These are phyloP conservation scores for Microcebus jonahi DNA, from an alignment of 2,113 vertebrate genomes.

Conservation along the genomic window DNA sequence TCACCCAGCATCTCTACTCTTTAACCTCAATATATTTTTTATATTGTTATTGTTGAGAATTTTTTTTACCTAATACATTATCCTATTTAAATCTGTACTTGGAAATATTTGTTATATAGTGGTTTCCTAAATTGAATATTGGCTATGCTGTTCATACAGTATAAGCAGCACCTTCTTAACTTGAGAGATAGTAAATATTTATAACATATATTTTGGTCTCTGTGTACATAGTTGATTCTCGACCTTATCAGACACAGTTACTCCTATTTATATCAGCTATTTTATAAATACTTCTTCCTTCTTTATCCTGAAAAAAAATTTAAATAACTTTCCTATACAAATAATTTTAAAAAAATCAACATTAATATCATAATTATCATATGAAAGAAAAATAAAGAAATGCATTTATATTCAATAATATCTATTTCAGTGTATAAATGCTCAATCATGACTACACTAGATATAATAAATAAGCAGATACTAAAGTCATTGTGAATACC, in stretches of 20 bases:
- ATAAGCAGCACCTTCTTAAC: background rate
- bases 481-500: background rate
- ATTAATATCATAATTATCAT: background rate
- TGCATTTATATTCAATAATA: background rate
- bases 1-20: background rate
- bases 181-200: background rate
- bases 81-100: background rate
- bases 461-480: background rate
- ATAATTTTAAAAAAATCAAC: background rate
- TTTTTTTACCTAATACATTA: background rate
- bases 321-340: background rate
- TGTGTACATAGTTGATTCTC: background rate
- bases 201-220: background rate
- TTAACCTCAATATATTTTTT: background rate
- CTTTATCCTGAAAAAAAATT: background rate
- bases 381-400: background rate
- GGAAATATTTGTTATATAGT: background rate
- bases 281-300: background rate
- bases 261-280: background rate
- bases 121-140: background rate
- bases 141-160: background rate
- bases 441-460: background rate
- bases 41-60: background rate
- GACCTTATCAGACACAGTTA: background rate
- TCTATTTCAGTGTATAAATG: background rate